Evolutionary conservation across 2,797 vertebrate genomes (phyloP).

Genomic region (Gymnopithys bicolor): DNA sequence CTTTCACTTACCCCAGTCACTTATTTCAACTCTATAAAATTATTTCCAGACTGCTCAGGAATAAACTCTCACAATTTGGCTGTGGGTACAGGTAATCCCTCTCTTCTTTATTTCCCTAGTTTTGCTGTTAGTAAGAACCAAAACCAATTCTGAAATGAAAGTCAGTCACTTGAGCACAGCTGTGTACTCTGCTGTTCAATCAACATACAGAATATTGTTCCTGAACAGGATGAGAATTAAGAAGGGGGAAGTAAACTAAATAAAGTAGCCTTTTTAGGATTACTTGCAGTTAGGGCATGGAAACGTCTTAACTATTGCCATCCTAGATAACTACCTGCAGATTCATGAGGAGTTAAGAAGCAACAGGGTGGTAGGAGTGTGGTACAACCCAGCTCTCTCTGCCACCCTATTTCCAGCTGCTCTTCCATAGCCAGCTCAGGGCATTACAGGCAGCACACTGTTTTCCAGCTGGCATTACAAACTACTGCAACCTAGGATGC

Average conservation of each 20-base stretch:
- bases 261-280: background rate
- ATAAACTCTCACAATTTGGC: background rate
- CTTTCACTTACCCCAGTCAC: background rate
- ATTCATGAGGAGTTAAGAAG: background rate
- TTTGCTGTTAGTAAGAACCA: background rate
- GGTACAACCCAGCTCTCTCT: background rate
- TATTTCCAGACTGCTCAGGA: background rate
- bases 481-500: background rate
- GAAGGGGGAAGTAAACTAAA: background rate
- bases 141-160: background rate
- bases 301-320: background rate
- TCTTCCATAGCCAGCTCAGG: background rate
- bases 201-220: background rate
- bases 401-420: background rate
- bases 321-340: background rate
- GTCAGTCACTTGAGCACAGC: background rate
- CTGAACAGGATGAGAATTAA: background rate
- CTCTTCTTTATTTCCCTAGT: background rate
- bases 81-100: background rate
- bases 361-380: fast-evolving
- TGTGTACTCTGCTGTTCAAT: background rate
- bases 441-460: background rate
- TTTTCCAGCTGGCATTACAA: background rate
- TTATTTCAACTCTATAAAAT: background rate
- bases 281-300: background rate